These are phyloP conservation scores for Coregonus clupeaformis DNA, from an alignment of 2,113 vertebrate genomes.

Conservation along the genomic window DNA sequence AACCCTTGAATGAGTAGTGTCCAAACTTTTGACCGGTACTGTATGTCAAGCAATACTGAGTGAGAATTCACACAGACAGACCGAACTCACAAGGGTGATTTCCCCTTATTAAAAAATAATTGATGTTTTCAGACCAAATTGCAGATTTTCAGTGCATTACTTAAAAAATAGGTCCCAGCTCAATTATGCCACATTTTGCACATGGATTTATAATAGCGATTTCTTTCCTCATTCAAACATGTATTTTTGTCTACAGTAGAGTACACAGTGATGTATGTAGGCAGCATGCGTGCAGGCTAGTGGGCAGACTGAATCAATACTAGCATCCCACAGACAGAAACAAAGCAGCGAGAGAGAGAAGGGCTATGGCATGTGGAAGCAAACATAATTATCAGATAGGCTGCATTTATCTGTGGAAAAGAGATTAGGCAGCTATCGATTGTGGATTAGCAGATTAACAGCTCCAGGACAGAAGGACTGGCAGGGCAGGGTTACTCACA, in stretches of 20 bases:
- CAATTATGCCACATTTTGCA: neutral
- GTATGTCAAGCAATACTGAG: neutral
- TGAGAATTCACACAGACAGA: neutral
- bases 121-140: neutral
- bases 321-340: constrained; percentile 35
- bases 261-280: too few relatives aligned
- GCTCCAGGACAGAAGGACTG: constrained; percentile 27
- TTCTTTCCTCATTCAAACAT: neutral
- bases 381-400: constrained; percentile 57
- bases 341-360: constrained; percentile 28
- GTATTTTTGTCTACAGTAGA: neutral
- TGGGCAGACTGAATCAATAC: constrained; percentile 38
- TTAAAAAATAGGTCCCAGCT: neutral
- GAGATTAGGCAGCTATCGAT: constrained; percentile 55
- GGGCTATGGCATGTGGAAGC: constrained; percentile 24
- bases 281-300: neutral
- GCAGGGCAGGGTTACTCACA: constrained; percentile 7
- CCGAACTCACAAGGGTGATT: neutral
- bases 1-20: too few relatives aligned
- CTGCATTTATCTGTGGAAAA: constrained; percentile 48
- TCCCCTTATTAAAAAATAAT: neutral
- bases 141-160: neutral
- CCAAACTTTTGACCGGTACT: too few relatives aligned
- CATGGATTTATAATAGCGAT: constrained; percentile 10
- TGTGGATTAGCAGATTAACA: constrained; percentile 66